Evolutionary conservation across 1,140 invertebrate species (phyloP).

Genomic region (Tribolium madens): DNA sequence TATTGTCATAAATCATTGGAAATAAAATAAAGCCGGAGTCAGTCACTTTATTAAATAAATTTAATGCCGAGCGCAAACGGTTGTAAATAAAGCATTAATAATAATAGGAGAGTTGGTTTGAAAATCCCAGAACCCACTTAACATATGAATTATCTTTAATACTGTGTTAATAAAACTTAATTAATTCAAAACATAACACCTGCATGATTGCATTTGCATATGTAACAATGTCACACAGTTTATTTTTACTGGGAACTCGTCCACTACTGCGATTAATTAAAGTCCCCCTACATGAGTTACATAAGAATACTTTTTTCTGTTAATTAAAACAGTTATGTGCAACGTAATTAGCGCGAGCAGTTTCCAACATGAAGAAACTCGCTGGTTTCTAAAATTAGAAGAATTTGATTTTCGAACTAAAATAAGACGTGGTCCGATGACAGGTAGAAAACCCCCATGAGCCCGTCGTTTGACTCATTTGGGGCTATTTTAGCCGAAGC

Average conservation of each 20-base stretch:
- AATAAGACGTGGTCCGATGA: constrained; percentile 35
- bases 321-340: background rate
- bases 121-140: constrained; percentile 22
- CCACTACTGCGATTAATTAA: background rate
- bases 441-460: constrained; percentile 44
- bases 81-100: constrained; percentile 19
- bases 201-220: constrained; percentile 27
- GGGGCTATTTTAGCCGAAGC: background rate
- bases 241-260: constrained; percentile 34
- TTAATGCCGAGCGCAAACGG: background rate
- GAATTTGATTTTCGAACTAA: background rate
- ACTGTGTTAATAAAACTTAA: constrained; percentile 25
- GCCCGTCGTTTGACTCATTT: constrained; percentile 26
- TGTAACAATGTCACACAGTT: constrained; percentile 5
- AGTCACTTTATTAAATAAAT: constrained; percentile 7
- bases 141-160: constrained; percentile 29
- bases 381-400: constrained; percentile 7
- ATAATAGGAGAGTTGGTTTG: constrained; percentile 2
- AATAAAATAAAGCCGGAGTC: constrained; percentile 5
- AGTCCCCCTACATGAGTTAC: constrained; percentile 1
- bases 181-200: constrained; percentile 37
- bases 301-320: background rate
- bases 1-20: constrained; percentile 26
- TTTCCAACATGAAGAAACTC: no score
- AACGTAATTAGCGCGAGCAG: background rate